Evolutionary conservation across 2,888 invertebrate genomes (phyloP), one percentile per base, ranked within the genome.

Genomic region (Nymphalis c-album): DNA sequence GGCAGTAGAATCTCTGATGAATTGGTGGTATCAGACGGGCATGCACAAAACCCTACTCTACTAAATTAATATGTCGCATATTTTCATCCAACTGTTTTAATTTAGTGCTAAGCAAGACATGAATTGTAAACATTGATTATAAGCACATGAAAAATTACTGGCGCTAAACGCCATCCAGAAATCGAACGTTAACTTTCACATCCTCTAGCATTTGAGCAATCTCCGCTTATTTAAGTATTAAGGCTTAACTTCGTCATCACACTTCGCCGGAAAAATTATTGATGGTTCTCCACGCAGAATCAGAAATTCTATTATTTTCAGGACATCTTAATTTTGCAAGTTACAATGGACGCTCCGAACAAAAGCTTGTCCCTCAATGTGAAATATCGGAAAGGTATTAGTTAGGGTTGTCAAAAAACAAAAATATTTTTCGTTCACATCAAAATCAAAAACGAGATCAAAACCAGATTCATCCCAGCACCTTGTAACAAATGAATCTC

Each of bases 291-390:
- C 45, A 47, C 60, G 60, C 67, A 66, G 51, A 69, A 60, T 67
- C 67, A 71, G 69, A 74, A 72, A 77, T 76, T 77, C 74, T 75
- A 77, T 77, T 76, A 77, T 77, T 77, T 77, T 74, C 73, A 50
- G 73, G 69, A 73, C 77, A 75, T 78, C 78, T 78, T 77, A 77
- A 78, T 78, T 77, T 77, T 68, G 70, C 71, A 64, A 73, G 71
- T 72, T 75, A 78, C 77, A 78, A 78, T 77, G 70, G 75, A 67
- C 71, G 72, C 62, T 61, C 64, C 58, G 74, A 75, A 78, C 78
- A 79, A 79, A 73, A 72, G 74, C 66, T 71, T 71, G 78, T 73
- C 75, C 74, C 73, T 75, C 74, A 67, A 68, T 69, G 74, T 73
- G 75, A 77, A 77, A 76, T 76, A 74, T 74, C 62, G 72, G 70